Base-by-base conservation (phyloP, 2,888 invertebrate genomes). In the Ophioninae sp. region DNA sequence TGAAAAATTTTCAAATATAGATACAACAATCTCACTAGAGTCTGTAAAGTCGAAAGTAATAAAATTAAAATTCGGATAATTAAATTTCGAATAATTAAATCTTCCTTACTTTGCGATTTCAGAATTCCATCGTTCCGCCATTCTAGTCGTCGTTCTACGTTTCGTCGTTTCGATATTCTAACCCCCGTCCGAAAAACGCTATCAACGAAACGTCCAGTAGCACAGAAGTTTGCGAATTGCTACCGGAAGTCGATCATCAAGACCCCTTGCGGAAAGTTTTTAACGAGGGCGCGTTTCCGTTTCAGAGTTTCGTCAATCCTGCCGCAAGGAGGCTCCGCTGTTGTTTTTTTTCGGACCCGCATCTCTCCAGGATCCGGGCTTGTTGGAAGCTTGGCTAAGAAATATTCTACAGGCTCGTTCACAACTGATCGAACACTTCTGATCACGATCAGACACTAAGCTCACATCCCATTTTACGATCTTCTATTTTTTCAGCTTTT, bases 241-340 rank as follows among this genome's bases (percentile, higher is more conserved):
- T 9, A 39, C 51, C 64, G 73, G 61, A 44, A 51, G 51, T 30
- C 30, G 30, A 30, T 30, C 30, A 30, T 3, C 30, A 3, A 30
- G 30, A 30, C 30, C 30, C 30, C 20, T 59, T 23, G 44, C 63
- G 64, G 78, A 83, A 83, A 72, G 77, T 83, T 82, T 83, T 77
- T 83, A 81, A 81, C 80, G 80, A 83, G 69, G 10, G 23, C 44
- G 69, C 65, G 22, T 76, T 76, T 71, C 63, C 63, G 71, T 81
- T 56, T 51, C 30, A 58, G 71, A 17, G n/a, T 64, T 22, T 17
- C 22, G 22, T 30, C 63, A 17, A 64, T 71, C 59, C 6, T 78
- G 69, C 51, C 51, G 51, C 61, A 63, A 51, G 22, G 51, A 20
- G 37, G 20, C n/a, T n/a, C n/a, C n/a, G n/a, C 63, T 30, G 22